phyloP scores from a whole-genome alignment of 2,888 invertebrate species.

The Tenthredo mesomela region DNA sequence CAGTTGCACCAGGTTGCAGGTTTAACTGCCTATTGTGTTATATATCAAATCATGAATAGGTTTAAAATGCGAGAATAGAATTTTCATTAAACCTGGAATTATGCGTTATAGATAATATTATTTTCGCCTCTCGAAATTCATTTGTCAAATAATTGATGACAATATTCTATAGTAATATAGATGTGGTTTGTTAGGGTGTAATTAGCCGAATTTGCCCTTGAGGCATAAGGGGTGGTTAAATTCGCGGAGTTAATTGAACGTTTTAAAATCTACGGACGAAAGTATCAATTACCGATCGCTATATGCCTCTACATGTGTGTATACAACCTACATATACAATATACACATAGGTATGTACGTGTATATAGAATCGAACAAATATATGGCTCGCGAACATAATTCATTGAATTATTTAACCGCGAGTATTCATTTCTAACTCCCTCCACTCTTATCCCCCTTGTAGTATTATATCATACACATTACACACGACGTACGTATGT shows the following conservation, averaged over 20 bases:
- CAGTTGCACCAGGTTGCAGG: neutral
- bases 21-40: too few relatives aligned
- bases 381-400: neutral
- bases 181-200: neutral
- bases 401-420: neutral
- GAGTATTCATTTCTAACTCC: neutral
- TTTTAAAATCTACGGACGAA: slow-evolving; percentile 3
- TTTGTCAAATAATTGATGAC: neutral
- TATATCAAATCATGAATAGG: neutral
- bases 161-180: neutral
- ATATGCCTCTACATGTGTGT: neutral
- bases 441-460: neutral
- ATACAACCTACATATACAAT: neutral
- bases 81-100: neutral
- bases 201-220: slow-evolving; percentile 7
- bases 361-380: neutral
- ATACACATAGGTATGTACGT: too few relatives aligned
- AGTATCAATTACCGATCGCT: slow-evolving; percentile 1
- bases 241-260: slow-evolving; percentile 9
- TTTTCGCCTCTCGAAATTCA: neutral
- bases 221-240: neutral
- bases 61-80: neutral
- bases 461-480: neutral
- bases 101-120: neutral
- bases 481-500: neutral